These are phyloP conservation scores for Melinaea menophilus DNA, from an alignment of 2,888 invertebrate genomes.

Conservation along the genomic window DNA sequence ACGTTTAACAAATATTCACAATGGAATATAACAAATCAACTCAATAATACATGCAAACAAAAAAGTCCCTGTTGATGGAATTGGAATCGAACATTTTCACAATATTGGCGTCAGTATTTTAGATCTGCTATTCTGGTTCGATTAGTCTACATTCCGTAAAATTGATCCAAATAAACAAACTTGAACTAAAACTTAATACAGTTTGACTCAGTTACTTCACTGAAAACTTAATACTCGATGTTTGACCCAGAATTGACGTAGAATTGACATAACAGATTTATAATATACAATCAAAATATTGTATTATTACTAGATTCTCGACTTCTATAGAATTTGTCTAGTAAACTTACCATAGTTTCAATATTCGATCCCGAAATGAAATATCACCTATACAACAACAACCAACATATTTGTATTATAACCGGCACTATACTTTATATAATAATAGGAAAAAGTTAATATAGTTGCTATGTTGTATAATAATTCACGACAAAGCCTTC, in stretches of 20 bases:
- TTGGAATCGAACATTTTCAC: constrained; percentile 38
- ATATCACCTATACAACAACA: too few species aligned
- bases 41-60: constrained; percentile 19
- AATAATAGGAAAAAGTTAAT: too few species aligned
- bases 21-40: constrained; percentile 9
- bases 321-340: too few species aligned
- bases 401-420: too few species aligned
- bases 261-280: not conserved
- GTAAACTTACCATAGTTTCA: too few species aligned
- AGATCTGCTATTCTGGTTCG: constrained; percentile 32
- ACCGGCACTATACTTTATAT: too few species aligned
- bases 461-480: not conserved
- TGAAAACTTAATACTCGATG: not conserved
- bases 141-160: constrained; percentile 15
- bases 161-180: constrained; percentile 14
- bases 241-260: too few species aligned
- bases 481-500: not conserved
- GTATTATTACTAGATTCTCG: too few species aligned
- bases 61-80: constrained; percentile 37
- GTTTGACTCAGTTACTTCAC: too few species aligned
- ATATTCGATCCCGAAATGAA: too few species aligned
- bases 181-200: constrained; percentile 5
- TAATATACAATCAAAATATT: too few species aligned
- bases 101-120: constrained; percentile 41
- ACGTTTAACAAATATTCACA: constrained; percentile 4